A percentile compares a stretch with the other conserved stretches of the same genome.
phyloP scores from a whole-genome alignment of 2,113 vertebrate species.

The Entelurus aequoreus region DNA sequence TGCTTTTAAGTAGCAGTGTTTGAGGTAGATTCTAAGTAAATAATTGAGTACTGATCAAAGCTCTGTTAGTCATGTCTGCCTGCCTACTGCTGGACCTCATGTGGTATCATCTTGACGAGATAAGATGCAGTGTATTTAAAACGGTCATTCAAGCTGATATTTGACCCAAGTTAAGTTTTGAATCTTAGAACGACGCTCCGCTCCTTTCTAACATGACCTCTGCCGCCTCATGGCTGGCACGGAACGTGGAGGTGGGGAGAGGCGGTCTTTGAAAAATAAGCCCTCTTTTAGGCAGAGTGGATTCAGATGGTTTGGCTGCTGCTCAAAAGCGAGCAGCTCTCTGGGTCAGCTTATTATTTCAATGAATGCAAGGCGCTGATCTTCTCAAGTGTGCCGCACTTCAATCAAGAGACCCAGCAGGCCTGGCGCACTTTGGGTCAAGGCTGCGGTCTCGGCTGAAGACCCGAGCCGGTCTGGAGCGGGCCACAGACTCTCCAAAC shows the following conservation, averaged over 20 bases:
- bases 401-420: slow-evolving; percentile 62
- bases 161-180: slow-evolving; percentile 16
- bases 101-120: background rate
- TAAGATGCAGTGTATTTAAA: background rate
- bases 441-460: background rate
- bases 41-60: background rate
- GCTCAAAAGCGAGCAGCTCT: slow-evolving; percentile 72
- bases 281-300: slow-evolving; percentile 77
- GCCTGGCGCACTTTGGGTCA: background rate
- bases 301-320: slow-evolving; percentile 78
- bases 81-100: background rate
- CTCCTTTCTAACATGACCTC: slow-evolving; percentile 33
- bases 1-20: no score
- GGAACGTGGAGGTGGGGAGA: slow-evolving; percentile 8
- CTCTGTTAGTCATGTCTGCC: background rate
- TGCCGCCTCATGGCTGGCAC: slow-evolving; percentile 7
- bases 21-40: no score
- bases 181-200: slow-evolving; percentile 51
- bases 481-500: no score
- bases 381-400: slow-evolving; percentile 70
- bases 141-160: background rate
- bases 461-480: slow-evolving; percentile 33
- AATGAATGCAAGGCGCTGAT: slow-evolving; percentile 69
- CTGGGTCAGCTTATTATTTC: slow-evolving; percentile 75
- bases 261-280: slow-evolving; percentile 75